Evolutionary conservation across 2,797 vertebrate species (phyloP).

Genomic region (Miichthys miiuy): DNA sequence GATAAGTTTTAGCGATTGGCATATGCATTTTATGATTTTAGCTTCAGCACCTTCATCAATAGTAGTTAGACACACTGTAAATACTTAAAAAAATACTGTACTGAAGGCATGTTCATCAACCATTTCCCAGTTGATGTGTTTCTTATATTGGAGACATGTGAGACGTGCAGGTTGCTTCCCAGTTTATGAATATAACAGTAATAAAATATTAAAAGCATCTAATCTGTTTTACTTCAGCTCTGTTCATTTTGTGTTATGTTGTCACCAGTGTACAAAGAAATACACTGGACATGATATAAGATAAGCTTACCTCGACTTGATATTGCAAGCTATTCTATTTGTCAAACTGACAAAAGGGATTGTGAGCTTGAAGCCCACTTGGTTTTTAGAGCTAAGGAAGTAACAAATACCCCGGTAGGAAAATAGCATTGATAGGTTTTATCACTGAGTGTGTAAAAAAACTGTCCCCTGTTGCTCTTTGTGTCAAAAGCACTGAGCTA

Average conservation of each 20-base stretch:
- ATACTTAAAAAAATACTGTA: background rate
- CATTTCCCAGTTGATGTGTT: background rate
- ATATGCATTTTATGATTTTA: background rate
- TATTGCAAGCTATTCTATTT: background rate
- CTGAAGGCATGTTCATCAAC: background rate
- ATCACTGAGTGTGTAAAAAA: conserved; percentile 16
- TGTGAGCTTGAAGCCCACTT: background rate
- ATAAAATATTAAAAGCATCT: background rate
- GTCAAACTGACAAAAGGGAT: background rate
- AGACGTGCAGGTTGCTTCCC: background rate
- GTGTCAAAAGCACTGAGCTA: conserved; percentile 37
- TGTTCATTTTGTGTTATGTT: background rate
- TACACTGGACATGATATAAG: background rate
- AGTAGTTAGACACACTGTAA: background rate
- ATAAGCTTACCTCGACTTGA: background rate
- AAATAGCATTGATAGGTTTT: conserved; percentile 1
- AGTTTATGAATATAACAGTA: background rate
- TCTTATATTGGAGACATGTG: background rate
- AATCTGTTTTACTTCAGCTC: background rate
- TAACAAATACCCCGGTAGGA: background rate
- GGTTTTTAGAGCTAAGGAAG: background rate
- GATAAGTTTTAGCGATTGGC: background rate
- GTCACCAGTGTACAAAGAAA: background rate
- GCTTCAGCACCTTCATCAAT: background rate
- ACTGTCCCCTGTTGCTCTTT: background rate